Conservation (phyloP, 2,888 invertebrate species). For the Invenusta paracnida region DNA sequence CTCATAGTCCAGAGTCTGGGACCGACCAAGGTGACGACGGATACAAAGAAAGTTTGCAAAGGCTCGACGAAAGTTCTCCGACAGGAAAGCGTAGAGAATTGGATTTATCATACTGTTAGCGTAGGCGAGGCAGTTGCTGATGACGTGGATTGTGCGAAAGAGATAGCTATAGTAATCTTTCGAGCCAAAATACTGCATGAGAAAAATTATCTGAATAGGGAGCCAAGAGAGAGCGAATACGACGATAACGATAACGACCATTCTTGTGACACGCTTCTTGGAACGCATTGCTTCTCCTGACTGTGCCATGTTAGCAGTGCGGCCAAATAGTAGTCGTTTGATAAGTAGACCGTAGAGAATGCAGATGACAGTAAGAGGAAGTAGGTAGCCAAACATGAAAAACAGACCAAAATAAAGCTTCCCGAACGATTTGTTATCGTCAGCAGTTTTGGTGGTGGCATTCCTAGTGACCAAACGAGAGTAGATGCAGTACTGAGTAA, state of each 20-base stretch:
- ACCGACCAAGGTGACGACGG: neutral
- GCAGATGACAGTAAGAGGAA: conserved; percentile 79
- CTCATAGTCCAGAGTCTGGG: neutral
- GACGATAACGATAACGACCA: conserved; percentile 83
- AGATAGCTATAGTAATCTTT: conserved; percentile 57
- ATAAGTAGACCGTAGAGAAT: conserved; percentile 83
- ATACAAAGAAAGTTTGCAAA: conserved; percentile 64
- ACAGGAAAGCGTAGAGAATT: conserved; percentile 84
- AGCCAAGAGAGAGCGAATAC: conserved; percentile 90
- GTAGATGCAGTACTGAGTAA: conserved; percentile 37
- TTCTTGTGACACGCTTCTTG: conserved; percentile 79
- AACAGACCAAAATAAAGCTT: conserved; percentile 30
- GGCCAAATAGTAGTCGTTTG: conserved; percentile 76
- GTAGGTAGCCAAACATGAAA: conserved; percentile 57
- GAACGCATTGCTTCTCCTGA: conserved; percentile 77
- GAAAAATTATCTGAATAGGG: conserved; percentile 74
- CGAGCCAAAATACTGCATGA: conserved; percentile 69
- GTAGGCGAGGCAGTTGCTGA: conserved; percentile 67
- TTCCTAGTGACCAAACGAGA: conserved; percentile 66
- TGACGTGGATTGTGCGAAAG: conserved; percentile 62
- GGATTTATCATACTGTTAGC: conserved; percentile 91
- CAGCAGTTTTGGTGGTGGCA: neutral
- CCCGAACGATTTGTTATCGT: neutral
- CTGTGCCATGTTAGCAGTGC: conserved; percentile 65
- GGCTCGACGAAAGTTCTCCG: conserved; percentile 85